These are phyloP conservation scores for Hyposmocoma kahamanoa DNA, from an alignment of 1,140 invertebrate species.

Conservation along the genomic window DNA sequence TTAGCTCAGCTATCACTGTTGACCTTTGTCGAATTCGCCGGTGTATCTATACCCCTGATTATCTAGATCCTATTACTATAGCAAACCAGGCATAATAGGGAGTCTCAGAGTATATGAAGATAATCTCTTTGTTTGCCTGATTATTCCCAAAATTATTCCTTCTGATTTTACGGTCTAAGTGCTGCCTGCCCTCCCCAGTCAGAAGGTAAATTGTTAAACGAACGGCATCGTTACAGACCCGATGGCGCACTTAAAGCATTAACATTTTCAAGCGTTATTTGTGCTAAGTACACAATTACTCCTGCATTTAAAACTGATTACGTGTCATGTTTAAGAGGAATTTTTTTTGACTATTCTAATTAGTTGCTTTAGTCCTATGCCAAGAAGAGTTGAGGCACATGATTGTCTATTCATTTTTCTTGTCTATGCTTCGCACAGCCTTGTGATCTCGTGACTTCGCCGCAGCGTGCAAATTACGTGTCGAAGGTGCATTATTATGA, in stretches of 20 bases:
- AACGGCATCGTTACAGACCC: conserved; percentile 35
- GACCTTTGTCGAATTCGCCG: too few species aligned
- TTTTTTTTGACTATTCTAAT: conserved; percentile 42
- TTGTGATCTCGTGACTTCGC: background rate
- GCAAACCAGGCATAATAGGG: background rate
- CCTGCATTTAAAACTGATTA: conserved; percentile 53
- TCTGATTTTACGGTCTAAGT: background rate
- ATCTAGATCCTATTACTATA: too few species aligned
- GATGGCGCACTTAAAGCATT: conserved; percentile 54
- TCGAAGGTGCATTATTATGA: too few species aligned
- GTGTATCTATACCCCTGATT: too few species aligned
- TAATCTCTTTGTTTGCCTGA: background rate
- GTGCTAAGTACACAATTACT: conserved; percentile 57
- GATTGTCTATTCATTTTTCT: too few species aligned
- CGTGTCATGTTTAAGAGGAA: conserved; percentile 22
- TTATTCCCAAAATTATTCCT: background rate
- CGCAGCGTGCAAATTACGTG: too few species aligned
- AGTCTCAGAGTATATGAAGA: background rate
- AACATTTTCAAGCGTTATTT: conserved; percentile 63
- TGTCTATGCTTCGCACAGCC: too few species aligned
- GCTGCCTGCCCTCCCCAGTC: conserved; percentile 6
- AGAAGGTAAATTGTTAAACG: conserved; percentile 57
- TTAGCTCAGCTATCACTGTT: too few species aligned
- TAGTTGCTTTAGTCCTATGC: conserved; percentile 23
- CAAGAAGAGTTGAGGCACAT: background rate